A percentile compares a stretch with the other conserved stretches of the same genome.
phyloP scores from a whole-genome alignment of 2,797 vertebrate species.

The Pantherophis alleghaniensis region DNA sequence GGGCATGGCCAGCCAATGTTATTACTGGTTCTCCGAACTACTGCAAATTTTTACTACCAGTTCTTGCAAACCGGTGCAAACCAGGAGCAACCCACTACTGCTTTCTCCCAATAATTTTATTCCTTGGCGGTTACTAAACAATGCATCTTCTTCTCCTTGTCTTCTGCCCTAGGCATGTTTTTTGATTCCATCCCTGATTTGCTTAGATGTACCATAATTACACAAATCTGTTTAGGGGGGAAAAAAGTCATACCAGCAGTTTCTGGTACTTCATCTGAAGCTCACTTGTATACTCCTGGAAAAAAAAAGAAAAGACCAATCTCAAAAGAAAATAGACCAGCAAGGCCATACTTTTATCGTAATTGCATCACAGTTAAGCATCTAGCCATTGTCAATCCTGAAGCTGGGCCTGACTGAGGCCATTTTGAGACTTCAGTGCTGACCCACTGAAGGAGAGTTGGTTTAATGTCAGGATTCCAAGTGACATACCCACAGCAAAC shows the following conservation, averaged over 20 bases:
- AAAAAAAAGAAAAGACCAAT: neutral
- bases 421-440: too few relatives aligned
- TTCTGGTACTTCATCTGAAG: constrained; percentile 88
- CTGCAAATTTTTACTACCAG: too few relatives aligned
- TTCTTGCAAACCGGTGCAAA: too few relatives aligned
- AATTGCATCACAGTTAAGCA: neutral
- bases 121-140: neutral
- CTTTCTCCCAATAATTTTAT: neutral
- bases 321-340: constrained; percentile 8
- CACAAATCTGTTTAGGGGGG: neutral
- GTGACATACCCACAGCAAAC: too few relatives aligned
- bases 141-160: neutral
- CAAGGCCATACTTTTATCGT: too few relatives aligned
- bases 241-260: constrained; percentile 81
- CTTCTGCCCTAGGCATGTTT: neutral
- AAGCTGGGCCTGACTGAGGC: too few relatives aligned
- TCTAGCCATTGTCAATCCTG: neutral
- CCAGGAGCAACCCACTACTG: too few relatives aligned
- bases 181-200: neutral
- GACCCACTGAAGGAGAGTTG: too few relatives aligned
- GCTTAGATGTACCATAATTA: neutral
- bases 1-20: too few relatives aligned
- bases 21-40: too few relatives aligned
- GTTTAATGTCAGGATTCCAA: too few relatives aligned
- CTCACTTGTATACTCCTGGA: constrained; percentile 76